A percentile compares a stretch with the other conserved stretches of the same genome.
Evolutionary conservation across 2,113 vertebrate species (phyloP).

Genomic region (Alligator mississippiensis): DNA sequence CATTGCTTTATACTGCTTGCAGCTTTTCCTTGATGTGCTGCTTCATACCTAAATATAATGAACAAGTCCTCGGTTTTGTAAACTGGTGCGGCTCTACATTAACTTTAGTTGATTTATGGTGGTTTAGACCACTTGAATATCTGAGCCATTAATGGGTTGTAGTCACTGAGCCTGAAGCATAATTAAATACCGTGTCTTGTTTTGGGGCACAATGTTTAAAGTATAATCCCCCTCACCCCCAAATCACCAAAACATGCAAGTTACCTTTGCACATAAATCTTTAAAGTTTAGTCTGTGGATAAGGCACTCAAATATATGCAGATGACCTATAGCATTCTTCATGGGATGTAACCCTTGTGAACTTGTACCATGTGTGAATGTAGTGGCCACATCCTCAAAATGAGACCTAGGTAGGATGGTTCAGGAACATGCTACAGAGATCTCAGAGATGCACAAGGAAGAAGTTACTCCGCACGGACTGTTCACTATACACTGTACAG

Average conservation of each 20-base stretch:
- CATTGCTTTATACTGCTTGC: neutral
- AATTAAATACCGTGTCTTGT: neutral
- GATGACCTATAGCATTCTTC: neutral
- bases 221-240: neutral
- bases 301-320: neutral
- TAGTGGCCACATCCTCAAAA: neutral
- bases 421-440: neutral
- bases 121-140: neutral
- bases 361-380: neutral
- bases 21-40: neutral
- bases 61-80: neutral
- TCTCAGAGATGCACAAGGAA: neutral
- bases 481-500: too few species aligned
- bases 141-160: neutral
- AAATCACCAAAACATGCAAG: neutral
- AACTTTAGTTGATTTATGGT: neutral
- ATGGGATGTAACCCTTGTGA: rapidly evolving
- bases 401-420: neutral
- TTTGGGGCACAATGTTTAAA: neutral
- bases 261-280: neutral
- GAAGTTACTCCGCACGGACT: neutral
- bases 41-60: neutral
- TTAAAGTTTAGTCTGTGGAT: neutral
- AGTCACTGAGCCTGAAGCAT: neutral
- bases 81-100: neutral